Base-by-base conservation (phyloP, 1,140 invertebrate species). In the Copidosoma floridanum region DNA sequence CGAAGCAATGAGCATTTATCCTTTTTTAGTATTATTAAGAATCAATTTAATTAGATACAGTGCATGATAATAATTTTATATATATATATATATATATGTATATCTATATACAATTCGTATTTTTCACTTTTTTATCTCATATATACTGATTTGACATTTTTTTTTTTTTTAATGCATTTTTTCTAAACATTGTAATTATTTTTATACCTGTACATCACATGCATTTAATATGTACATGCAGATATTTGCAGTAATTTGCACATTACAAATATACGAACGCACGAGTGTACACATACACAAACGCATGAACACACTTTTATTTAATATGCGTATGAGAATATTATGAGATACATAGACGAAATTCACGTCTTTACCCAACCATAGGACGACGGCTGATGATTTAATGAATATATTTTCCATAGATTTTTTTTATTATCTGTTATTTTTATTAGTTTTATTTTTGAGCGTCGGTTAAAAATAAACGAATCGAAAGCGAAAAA, bases 41-140 rank as follows among this genome's bases (percentile, higher is more conserved):
- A 75, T 74, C 72, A 71, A 61, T 57, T 57, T 57, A 55, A 69
- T 68, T 68, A 69, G 67, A 74, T 75, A 74, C 69, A 74, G 67
- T 72, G 63, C 71, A 72, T 67, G 69, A 69, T 66, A 72, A 58
- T 72, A 63, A 66, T 68, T 73, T 74, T 68, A 71, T 68, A 62
- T 53, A n/a, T n/a, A n/a, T n/a, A n/a, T n/a, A n/a, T n/a, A n/a
- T n/a, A n/a, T n/a, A n/a, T n/a, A n/a, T n/a, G n/a, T n/a, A n/a
- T n/a, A n/a, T n/a, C n/a, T 74, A 72, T 74, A 66, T 75, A 74
- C 69, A 75, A 61, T 66, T 71, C 68, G 37, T 65, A 60, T 57
- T 61, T 41, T 63, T 44, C 51, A 51, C 64, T 57, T 63, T 47
- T 66, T 20, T 68, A 44, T 52, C 64, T 64, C 58, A 60, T 64